phyloP scores from a whole-genome alignment of 1,140 invertebrate genomes.

The Drosophila bocki region DNA sequence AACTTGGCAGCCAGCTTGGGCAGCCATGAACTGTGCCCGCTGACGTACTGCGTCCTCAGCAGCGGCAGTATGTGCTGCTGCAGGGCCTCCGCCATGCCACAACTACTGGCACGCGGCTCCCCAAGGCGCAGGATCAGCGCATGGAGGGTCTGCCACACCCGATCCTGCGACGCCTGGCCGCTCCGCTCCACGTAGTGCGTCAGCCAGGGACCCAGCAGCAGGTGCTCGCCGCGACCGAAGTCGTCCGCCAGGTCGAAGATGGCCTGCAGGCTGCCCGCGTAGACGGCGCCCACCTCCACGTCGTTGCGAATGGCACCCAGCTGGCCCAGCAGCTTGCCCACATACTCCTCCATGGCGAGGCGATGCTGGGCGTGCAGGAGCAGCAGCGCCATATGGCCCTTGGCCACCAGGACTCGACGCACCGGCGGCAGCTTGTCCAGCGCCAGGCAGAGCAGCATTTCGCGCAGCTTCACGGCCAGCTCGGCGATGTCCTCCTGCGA shows the following conservation, averaged over 20 bases:
- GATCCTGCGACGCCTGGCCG: slow-evolving; percentile 72
- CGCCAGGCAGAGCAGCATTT: slow-evolving; percentile 69
- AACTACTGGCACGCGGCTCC: slow-evolving; percentile 2
- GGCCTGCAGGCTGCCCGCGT: slow-evolving; percentile 49
- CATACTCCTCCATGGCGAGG: slow-evolving; percentile 62
- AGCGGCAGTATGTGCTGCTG: slow-evolving; percentile 73
- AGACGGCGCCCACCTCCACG: slow-evolving; percentile 56
- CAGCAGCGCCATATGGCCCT: slow-evolving; percentile 78
- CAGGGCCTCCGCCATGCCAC: slow-evolving; percentile 51
- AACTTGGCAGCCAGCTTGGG: slow-evolving; percentile 76
- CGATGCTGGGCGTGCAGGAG: slow-evolving; percentile 67
- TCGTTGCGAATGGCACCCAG: slow-evolving; percentile 65
- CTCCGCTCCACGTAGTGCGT: slow-evolving; percentile 71
- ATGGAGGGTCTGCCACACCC: slow-evolving; percentile 71
- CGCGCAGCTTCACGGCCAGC: slow-evolving; percentile 64
- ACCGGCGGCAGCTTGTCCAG: slow-evolving; percentile 69
- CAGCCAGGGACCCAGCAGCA: slow-evolving; percentile 75
- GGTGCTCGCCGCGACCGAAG: slow-evolving; percentile 71
- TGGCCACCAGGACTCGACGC: slow-evolving; percentile 63
- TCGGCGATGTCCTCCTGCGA: slow-evolving; percentile 57
- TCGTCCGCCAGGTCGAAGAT: slow-evolving; percentile 70
- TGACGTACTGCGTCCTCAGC: slow-evolving; percentile 63
- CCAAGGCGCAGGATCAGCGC: slow-evolving; percentile 50
- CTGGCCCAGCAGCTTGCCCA: slow-evolving; percentile 71
- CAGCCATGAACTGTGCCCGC: slow-evolving; percentile 64